Evolutionary conservation across 2,113 vertebrate species (phyloP).

Genomic region (Dolichotis patagonum): DNA sequence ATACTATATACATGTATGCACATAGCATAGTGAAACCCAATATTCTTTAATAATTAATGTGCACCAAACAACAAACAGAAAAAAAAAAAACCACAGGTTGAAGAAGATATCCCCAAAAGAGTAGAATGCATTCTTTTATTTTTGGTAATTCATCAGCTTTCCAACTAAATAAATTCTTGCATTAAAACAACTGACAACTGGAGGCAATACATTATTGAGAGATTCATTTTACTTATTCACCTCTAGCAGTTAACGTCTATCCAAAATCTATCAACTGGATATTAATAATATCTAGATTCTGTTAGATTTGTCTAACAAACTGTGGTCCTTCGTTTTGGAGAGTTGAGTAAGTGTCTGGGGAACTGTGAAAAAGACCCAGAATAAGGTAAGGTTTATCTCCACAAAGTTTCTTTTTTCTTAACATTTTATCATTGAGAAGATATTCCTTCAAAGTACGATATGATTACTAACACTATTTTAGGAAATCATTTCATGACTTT

Average conservation of each 20-base stretch:
- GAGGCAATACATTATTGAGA: background rate
- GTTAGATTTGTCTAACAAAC: background rate
- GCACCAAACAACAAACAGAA: background rate
- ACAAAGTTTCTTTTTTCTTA: background rate
- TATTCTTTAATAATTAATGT: background rate
- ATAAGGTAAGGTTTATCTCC: background rate
- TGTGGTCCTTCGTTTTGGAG: background rate
- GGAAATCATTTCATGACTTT: background rate
- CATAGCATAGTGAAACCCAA: background rate
- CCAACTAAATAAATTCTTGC: background rate
- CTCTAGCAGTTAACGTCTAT: background rate
- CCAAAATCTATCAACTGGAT: background rate
- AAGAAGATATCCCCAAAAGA: slow-evolving; percentile 30
- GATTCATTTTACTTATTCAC: slow-evolving; percentile 31
- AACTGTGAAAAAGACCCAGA: background rate
- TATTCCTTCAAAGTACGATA: background rate
- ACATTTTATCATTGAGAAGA: background rate
- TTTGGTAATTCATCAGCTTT: slow-evolving; percentile 7
- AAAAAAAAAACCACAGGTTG: background rate
- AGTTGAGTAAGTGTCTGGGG: background rate
- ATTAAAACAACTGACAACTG: slow-evolving; percentile 33
- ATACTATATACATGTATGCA: background rate
- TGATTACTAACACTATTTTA: background rate
- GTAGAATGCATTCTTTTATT: slow-evolving; percentile 32
- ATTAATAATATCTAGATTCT: background rate